Conservation (phyloP, 1,140 invertebrate genomes). For the Cydia strobilella region DNA sequence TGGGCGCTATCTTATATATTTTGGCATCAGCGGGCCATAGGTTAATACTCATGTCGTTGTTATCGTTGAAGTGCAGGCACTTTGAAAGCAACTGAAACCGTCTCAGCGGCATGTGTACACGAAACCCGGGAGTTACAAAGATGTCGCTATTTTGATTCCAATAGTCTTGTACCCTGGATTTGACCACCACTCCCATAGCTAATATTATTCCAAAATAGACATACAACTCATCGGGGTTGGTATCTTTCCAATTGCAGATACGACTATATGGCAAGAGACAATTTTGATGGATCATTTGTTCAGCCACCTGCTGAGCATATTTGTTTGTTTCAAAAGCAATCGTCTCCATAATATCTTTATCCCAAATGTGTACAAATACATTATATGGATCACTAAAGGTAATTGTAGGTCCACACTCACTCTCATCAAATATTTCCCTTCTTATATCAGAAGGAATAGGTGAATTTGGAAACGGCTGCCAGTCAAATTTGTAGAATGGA, state of each 20-base stretch:
- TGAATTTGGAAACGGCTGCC: not conserved
- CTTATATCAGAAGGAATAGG: not conserved
- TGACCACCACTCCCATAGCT: not conserved
- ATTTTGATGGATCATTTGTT: not conserved
- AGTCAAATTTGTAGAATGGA: not conserved
- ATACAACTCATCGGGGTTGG: not conserved
- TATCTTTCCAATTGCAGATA: not conserved
- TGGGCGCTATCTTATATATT: conserved; percentile 44
- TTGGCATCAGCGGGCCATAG: conserved; percentile 36
- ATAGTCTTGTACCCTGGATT: not conserved
- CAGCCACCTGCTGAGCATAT: not conserved
- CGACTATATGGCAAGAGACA: not conserved
- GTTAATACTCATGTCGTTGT: not conserved
- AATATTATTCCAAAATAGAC: not conserved
- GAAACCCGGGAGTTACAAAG: not conserved
- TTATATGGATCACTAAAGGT: not conserved
- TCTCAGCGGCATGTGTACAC: not conserved
- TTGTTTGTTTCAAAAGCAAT: not conserved
- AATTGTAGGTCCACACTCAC: not conserved
- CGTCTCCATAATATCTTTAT: not conserved
- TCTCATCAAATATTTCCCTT: not conserved
- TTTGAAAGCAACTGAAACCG: not conserved
- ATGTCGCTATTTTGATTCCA: not conserved
- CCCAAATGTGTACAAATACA: not conserved
- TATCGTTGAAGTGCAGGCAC: not conserved